Conservation (phyloP, 1,140 invertebrate genomes). For the Alviniconcha marisindica region DNA sequence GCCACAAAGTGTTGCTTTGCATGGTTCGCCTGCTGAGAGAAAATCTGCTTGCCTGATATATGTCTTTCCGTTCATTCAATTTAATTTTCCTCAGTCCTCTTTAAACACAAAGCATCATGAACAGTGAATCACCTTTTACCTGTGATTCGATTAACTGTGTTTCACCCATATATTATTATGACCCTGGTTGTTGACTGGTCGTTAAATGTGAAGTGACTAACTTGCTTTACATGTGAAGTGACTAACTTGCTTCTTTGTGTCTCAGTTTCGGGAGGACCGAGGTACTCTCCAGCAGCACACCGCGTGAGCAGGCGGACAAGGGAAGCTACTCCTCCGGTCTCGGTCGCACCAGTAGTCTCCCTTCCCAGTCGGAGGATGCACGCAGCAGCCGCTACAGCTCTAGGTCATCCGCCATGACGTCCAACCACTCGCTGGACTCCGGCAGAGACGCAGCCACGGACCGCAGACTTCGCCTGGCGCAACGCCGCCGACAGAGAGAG, state of each 20-base stretch:
- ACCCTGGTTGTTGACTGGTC: too few species aligned
- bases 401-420: background rate
- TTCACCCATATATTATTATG: too few species aligned
- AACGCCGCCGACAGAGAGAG: constrained; percentile 13
- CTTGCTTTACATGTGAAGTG: too few species aligned
- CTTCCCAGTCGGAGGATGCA: background rate
- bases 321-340: constrained; percentile 30
- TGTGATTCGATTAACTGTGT: too few species aligned
- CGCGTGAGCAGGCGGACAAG: background rate
- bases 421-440: background rate
- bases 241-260: background rate
- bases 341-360: constrained; percentile 15
- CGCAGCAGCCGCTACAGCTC: background rate
- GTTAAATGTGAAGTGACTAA: too few species aligned
- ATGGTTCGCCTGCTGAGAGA: too few species aligned
- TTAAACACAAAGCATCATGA: too few species aligned
- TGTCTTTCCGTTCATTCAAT: too few species aligned
- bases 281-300: constrained; percentile 24
- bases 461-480: background rate
- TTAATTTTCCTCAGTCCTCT: too few species aligned
- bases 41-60: too few species aligned
- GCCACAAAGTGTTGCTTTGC: too few species aligned
- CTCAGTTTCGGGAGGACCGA: constrained; percentile 24
- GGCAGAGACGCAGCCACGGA: constrained; percentile 11
- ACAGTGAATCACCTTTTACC: too few species aligned